Conservation (phyloP, 2,113 vertebrate species). For the Albula goreensis region DNA sequence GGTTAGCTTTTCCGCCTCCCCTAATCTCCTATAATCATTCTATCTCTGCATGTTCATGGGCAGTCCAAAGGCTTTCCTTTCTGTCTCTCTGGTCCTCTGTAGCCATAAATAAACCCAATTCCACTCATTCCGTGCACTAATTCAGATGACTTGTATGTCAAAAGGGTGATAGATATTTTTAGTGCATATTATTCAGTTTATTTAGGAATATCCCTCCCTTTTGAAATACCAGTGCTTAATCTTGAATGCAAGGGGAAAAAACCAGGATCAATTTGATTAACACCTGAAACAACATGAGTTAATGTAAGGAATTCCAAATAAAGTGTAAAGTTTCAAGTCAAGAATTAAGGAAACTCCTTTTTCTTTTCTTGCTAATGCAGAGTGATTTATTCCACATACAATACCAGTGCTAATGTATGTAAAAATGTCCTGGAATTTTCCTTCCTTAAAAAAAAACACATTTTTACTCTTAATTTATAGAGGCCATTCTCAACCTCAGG, state of each 20-base stretch:
- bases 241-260: background rate
- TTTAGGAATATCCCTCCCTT: background rate
- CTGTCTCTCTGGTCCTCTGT: background rate
- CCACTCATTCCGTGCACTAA: background rate
- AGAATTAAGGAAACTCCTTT: background rate
- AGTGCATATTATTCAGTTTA: background rate
- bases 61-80: background rate
- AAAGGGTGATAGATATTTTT: constrained; percentile 1
- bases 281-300: background rate
- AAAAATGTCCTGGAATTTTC: background rate
- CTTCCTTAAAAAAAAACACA: background rate
- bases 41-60: background rate
- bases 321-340: background rate
- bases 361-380: background rate
- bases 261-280: background rate
- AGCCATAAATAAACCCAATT: constrained; percentile 5
- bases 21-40: constrained; percentile 3
- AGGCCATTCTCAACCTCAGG: background rate
- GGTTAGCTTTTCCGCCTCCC: constrained; percentile 1
- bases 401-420: background rate
- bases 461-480: background rate
- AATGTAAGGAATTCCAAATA: background rate
- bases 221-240: background rate
- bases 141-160: background rate
- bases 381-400: background rate